Evolutionary conservation across 2,797 vertebrate genomes (phyloP).

Genomic region (Oophaga sylvatica): DNA sequence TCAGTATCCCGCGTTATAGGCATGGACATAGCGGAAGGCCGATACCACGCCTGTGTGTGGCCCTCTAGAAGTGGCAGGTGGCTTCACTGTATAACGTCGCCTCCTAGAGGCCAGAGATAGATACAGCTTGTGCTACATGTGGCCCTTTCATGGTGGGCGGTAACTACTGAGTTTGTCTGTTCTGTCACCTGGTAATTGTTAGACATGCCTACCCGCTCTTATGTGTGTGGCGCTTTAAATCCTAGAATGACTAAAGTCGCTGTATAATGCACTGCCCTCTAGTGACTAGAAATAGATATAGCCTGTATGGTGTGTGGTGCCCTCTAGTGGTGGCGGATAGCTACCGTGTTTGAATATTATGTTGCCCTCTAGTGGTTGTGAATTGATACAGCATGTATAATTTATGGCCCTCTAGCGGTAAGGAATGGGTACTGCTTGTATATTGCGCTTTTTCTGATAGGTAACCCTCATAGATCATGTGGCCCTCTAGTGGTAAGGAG

Average conservation of each 20-base stretch:
- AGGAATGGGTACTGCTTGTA: neutral
- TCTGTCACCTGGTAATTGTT: too few species aligned
- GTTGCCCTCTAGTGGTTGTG: neutral
- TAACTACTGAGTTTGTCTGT: neutral
- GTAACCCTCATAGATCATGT: too few species aligned
- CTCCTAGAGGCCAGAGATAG: neutral
- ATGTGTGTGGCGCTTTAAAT: too few species aligned
- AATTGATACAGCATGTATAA: neutral
- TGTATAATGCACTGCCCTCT: neutral
- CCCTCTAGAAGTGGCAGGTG: neutral
- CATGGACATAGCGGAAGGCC: neutral
- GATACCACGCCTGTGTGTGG: neutral
- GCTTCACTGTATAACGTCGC: neutral
- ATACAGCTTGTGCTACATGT: neutral
- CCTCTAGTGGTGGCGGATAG: neutral
- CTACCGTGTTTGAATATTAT: neutral
- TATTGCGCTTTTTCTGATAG: too few species aligned
- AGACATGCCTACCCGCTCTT: too few species aligned
- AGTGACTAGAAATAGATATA: neutral
- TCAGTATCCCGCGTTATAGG: neutral
- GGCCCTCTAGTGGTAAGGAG: neutral
- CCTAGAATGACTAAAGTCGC: too few species aligned
- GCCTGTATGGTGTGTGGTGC: neutral
- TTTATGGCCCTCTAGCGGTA: neutral
- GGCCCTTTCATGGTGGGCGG: neutral